These are phyloP conservation scores for Todus mexicanus DNA, from an alignment of 2,797 vertebrate genomes.

Conservation along the genomic window DNA sequence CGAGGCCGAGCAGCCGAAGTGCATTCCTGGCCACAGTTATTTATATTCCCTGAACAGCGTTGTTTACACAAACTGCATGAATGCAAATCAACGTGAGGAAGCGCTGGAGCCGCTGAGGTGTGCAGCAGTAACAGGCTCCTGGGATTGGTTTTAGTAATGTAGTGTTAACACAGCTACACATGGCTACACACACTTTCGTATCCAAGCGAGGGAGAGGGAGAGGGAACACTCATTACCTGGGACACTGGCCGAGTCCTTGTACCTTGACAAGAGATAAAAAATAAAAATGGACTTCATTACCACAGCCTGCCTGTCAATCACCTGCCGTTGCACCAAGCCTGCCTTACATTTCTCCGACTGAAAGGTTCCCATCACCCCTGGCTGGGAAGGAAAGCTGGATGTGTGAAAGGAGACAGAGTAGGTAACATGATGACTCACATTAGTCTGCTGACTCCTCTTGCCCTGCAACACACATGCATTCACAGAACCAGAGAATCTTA, in stretches of 20 bases:
- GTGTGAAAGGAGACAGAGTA: neutral
- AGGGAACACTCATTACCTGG: constrained; percentile 60
- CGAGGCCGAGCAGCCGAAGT: constrained; percentile 13
- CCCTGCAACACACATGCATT: neutral
- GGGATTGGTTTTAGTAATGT: constrained; percentile 77
- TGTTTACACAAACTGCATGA: constrained; percentile 76
- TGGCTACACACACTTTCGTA: constrained; percentile 71
- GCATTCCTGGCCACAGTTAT: constrained; percentile 65
- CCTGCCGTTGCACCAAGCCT: neutral
- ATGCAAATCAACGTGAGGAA: constrained; percentile 75
- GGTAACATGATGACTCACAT: neutral
- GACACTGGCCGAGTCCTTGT: constrained; percentile 63
- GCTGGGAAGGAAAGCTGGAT: neutral
- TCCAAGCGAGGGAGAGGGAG: constrained; percentile 18
- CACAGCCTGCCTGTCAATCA: constrained; percentile 38
- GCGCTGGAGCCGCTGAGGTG: constrained; percentile 62
- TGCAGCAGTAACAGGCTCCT: constrained; percentile 62
- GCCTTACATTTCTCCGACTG: neutral
- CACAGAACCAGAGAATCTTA: neutral
- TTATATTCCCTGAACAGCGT: constrained; percentile 69
- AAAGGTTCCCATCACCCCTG: neutral
- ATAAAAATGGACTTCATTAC: constrained; percentile 60
- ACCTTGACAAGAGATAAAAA: constrained; percentile 45
- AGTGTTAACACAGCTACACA: constrained; percentile 77
- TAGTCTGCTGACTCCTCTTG: neutral